phyloP scores from a whole-genome alignment of 2,113 vertebrate species.

The Stigmatopora nigra region DNA sequence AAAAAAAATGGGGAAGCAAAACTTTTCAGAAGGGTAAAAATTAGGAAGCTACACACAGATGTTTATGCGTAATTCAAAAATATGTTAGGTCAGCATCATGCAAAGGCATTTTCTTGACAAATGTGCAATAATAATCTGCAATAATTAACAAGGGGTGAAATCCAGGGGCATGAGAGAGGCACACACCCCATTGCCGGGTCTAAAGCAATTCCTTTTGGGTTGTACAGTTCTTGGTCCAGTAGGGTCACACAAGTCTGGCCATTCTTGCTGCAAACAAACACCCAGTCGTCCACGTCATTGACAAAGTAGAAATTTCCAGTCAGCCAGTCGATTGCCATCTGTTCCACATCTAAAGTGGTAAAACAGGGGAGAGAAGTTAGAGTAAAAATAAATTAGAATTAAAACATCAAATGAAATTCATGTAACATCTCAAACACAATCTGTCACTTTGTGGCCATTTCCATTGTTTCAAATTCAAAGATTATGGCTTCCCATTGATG shows the following conservation, averaged over 20 bases:
- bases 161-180: conserved; percentile 14
- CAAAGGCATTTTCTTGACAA: conserved; percentile 26
- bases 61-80: not conserved
- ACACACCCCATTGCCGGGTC: conserved; percentile 94
- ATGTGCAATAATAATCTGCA: conserved; percentile 11
- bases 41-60: conserved; percentile 51
- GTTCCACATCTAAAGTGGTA: conserved; percentile 83
- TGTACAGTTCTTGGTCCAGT: conserved; percentile 93
- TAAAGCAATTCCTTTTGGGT: conserved; percentile 93
- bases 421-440: not conserved
- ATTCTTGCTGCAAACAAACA: conserved; percentile 92
- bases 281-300: conserved; percentile 93
- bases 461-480: conserved; percentile 1
- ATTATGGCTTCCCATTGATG: not conserved
- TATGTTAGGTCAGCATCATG: conserved; percentile 50
- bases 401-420: not conserved
- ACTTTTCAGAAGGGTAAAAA: not conserved
- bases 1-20: not conserved
- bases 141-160: not conserved
- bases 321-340: conserved; percentile 98
- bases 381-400: conserved; percentile 12
- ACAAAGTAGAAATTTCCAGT: conserved; percentile 99
- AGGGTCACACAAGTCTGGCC: conserved; percentile 90
- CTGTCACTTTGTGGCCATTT: not conserved
- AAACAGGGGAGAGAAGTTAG: conserved; percentile 31